phyloP scores from a whole-genome alignment of 2,797 vertebrate species.

The Gadopsis marmoratus region DNA sequence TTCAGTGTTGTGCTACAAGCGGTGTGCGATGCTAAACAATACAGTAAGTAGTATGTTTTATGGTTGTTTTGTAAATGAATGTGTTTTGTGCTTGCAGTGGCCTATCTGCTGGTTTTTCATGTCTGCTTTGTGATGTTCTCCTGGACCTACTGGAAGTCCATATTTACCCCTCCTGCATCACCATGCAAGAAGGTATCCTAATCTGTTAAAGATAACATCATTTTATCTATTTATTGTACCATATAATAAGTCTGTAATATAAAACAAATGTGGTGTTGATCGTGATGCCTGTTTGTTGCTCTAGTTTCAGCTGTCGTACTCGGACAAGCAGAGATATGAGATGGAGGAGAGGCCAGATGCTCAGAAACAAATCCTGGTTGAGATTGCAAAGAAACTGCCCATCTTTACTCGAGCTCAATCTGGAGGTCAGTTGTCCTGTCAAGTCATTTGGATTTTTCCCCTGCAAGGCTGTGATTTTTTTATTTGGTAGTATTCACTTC shows the following conservation, averaged over 20 bases:
- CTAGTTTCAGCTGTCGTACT: slow-evolving; percentile 95
- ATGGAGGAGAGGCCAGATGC: slow-evolving; percentile 93
- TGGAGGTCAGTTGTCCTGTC: slow-evolving; percentile 85
- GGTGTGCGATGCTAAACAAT: background rate
- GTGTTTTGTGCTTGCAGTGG: slow-evolving; percentile 83
- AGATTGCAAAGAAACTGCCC: slow-evolving; percentile 93
- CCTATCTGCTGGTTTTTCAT: slow-evolving; percentile 94
- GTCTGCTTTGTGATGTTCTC: slow-evolving; percentile 95
- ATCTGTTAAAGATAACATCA: background rate
- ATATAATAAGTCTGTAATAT: background rate
- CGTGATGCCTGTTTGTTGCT: slow-evolving; percentile 21
- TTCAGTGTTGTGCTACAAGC: background rate
- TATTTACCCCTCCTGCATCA: slow-evolving; percentile 92
- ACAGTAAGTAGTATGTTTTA: background rate
- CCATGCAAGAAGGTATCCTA: slow-evolving; percentile 94
- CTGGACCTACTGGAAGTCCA: slow-evolving; percentile 98
- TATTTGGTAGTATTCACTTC: background rate
- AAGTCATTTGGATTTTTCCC: background rate
- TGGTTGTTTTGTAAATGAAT: background rate
- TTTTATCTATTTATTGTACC: background rate
- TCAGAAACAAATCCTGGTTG: slow-evolving; percentile 94
- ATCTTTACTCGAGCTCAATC: slow-evolving; percentile 92
- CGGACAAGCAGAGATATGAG: slow-evolving; percentile 95
- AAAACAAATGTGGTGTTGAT: background rate
- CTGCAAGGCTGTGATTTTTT: background rate